Percentiles rank a stretch among this genome's conserved stretches.
phyloP scores from a whole-genome alignment of 2,888 invertebrate genomes.

The Coelogynopora nodosa region DNA sequence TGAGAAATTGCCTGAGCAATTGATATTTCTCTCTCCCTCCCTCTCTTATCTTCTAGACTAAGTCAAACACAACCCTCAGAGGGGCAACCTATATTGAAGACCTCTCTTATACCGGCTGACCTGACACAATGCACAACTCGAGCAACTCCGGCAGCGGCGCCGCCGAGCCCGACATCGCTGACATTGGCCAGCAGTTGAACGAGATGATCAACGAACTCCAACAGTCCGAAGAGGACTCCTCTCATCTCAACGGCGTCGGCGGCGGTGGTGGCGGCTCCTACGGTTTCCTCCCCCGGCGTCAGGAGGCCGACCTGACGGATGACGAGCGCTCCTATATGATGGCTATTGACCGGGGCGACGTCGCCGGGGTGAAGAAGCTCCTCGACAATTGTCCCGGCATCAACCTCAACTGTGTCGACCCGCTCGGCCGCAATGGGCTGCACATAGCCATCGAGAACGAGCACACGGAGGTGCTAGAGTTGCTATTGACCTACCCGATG shows the following conservation, averaged over 20 bases:
- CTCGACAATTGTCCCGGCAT: slow-evolving; percentile 58
- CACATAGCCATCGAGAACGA: slow-evolving; percentile 89
- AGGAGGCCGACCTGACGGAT: slow-evolving; percentile 38
- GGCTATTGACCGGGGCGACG: slow-evolving; percentile 40
- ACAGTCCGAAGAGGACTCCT: not conserved
- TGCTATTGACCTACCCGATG: slow-evolving; percentile 69
- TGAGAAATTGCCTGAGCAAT: too few relatives aligned
- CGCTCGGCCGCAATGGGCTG: slow-evolving; percentile 81
- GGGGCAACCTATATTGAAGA: too few relatives aligned
- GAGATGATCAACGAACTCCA: not conserved
- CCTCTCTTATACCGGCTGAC: too few relatives aligned
- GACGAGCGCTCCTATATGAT: slow-evolving; percentile 41
- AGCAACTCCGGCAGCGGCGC: not conserved
- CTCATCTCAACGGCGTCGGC: too few relatives aligned
- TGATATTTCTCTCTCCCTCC: too few relatives aligned
- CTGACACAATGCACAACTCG: too few relatives aligned
- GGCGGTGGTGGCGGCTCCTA: not conserved
- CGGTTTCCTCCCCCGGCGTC: not conserved
- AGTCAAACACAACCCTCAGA: too few relatives aligned
- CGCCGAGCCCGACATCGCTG: not conserved
- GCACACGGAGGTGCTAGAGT: slow-evolving; percentile 89
- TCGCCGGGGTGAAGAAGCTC: slow-evolving; percentile 50
- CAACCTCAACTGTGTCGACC: slow-evolving; percentile 86
- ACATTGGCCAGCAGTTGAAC: not conserved
- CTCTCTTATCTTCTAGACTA: too few relatives aligned